Evolutionary conservation across 2,797 vertebrate species (phyloP), one percentile per base, ranked within the genome.

Genomic region (Oophaga sylvatica): DNA sequence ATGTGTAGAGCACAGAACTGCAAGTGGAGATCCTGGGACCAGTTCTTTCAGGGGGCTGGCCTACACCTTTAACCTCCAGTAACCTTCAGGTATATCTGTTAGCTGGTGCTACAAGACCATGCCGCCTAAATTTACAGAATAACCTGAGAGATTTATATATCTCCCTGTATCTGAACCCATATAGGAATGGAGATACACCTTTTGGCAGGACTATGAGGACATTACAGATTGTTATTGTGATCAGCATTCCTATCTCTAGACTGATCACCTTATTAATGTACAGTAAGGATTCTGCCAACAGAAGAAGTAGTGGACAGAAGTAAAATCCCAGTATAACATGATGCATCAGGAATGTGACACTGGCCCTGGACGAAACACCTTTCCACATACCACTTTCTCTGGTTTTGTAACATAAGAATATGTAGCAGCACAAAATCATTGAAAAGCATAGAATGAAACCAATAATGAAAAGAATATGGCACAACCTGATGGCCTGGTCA

Each of bases 281-380:
- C 56, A 96, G 89, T 84, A 96, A 87, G 0, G 94, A 92, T 88
- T 95, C 93, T 8, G 94, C 88, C 26, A 95, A 89, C 73, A 96
- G 85, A 26, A 93, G 91, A 89, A 96, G 60, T 81, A 95, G 92
- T n/a, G 96, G 95, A 79, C 93, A 94, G 88, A 95, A 94, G 76
- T 95, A 93, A 87, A 95, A 94, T 90, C 95, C 93, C 10, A 96
- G 88, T 73, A 96, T 92, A 3, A 94, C 92, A 86, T 95, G 95
- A 90, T 96, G 95, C 93, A 96, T 93, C 80, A 96, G 76, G 90
- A 96, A 96, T 0, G 95, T 96, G 67, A 95, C 94, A n/a, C 90
- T 95, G 59, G 95, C 95, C 85, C 95, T 93, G 90, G 92, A 95
- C 91, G 85, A 93, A 62, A 91, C 84, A 7, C 91, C 93, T 22